Percentiles rank a stretch among this genome's conserved stretches.
These are phyloP conservation scores for Dryobota labecula DNA, from an alignment of 2,888 invertebrate species.

Conservation along the genomic window DNA sequence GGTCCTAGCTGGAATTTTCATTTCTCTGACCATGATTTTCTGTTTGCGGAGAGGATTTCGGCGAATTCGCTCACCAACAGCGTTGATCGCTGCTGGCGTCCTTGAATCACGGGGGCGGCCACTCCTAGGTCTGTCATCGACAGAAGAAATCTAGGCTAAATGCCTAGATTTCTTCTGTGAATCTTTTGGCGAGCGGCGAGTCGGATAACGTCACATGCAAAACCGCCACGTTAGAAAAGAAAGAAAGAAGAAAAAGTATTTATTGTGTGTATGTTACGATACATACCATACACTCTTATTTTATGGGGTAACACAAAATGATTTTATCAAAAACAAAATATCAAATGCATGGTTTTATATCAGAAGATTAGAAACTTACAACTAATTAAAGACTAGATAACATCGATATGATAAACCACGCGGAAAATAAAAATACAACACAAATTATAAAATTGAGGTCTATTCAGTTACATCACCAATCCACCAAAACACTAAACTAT, in stretches of 20 bases:
- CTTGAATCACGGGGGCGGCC: too few species aligned
- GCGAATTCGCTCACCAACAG: too few species aligned
- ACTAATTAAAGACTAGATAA: slow-evolving; percentile 35
- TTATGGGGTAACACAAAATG: background rate
- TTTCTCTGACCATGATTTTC: too few species aligned
- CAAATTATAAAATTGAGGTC: slow-evolving; percentile 35
- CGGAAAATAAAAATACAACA: background rate
- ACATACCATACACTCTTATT: background rate
- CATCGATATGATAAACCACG: background rate
- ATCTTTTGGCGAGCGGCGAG: too few species aligned
- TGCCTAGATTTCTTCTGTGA: too few species aligned
- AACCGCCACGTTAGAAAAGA: too few species aligned
- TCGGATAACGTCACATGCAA: background rate
- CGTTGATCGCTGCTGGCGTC: too few species aligned
- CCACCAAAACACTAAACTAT: slow-evolving; percentile 89
- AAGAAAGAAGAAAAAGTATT: too few species aligned
- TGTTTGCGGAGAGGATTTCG: too few species aligned
- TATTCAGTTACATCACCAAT: slow-evolving; percentile 78
- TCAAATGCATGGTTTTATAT: slow-evolving; percentile 25
- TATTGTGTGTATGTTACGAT: background rate
- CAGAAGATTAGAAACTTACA: slow-evolving; percentile 31
- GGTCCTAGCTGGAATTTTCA: too few species aligned
- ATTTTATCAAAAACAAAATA: slow-evolving; percentile 16
- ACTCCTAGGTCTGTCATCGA: too few species aligned
- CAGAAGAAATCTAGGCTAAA: too few species aligned